These are phyloP conservation scores for Ophthalmolycus amberensis DNA, from an alignment of 2,113 vertebrate species.

Conservation along the genomic window DNA sequence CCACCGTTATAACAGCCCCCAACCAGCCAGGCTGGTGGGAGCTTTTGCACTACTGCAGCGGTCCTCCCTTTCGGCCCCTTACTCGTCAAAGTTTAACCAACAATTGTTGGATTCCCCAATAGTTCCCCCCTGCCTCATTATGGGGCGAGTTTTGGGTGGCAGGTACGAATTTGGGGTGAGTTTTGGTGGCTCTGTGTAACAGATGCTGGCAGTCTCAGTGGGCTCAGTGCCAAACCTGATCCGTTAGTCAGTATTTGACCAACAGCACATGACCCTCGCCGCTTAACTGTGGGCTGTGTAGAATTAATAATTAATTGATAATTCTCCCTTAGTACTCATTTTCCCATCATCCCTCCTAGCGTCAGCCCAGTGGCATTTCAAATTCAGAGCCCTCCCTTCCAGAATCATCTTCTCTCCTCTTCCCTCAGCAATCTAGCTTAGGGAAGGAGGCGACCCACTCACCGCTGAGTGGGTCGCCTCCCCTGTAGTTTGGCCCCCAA, in stretches of 20 bases:
- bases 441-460: not conserved
- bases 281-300: conserved; percentile 4
- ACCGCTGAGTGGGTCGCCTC: not conserved
- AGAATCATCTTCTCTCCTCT: not conserved
- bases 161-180: not conserved
- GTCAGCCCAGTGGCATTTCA: conserved; percentile 18
- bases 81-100: conserved; percentile 5
- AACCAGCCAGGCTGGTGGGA: conserved; percentile 66
- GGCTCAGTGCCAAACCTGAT: conserved; percentile 69
- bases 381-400: conserved; percentile 22
- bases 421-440: conserved; percentile 1
- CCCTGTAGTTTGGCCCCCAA: conserved; percentile 27
- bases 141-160: too few relatives aligned
- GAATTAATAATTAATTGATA: conserved; percentile 17
- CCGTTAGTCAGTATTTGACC: conserved; percentile 70
- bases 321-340: not conserved
- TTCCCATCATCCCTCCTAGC: conserved; percentile 11
- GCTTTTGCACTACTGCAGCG: conserved; percentile 74
- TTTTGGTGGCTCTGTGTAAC: conserved; percentile 69
- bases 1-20: conserved; percentile 23
- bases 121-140: not conserved
- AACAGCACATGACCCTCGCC: conserved; percentile 24
- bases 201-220: conserved; percentile 56
- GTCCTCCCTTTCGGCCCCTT: conserved; percentile 23
- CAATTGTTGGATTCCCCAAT: conserved; percentile 4